phyloP scores from a whole-genome alignment of 2,888 invertebrate species.

The Carcina quercana region DNA sequence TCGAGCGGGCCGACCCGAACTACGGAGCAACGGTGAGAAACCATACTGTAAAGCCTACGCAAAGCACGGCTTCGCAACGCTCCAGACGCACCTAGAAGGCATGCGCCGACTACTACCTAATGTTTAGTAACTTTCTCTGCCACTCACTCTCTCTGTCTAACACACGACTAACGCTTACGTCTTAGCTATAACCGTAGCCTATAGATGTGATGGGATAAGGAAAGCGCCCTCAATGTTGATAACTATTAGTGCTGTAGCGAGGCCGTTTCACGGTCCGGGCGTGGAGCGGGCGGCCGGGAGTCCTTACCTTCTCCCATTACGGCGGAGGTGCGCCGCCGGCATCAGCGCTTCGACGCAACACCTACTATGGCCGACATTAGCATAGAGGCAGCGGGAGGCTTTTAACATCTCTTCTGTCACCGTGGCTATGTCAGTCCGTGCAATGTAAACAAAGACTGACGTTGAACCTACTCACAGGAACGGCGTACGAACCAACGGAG shows the following conservation, averaged over 20 bases:
- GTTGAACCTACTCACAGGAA: constrained; percentile 41
- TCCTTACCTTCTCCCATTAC: constrained; percentile 75
- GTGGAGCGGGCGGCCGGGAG: constrained; percentile 72
- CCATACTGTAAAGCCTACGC: constrained; percentile 66
- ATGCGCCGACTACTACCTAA: constrained; percentile 46
- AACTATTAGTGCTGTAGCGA: constrained; percentile 48
- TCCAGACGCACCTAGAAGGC: constrained; percentile 63
- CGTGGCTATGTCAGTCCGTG: constrained; percentile 41
- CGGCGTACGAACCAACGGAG: constrained; percentile 72
- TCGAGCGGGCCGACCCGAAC: constrained; percentile 56
- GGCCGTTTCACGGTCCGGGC: constrained; percentile 34
- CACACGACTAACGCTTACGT: constrained; percentile 60
- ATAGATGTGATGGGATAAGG: constrained; percentile 82
- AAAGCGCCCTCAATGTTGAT: constrained; percentile 79
- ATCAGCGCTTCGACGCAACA: constrained; percentile 61
- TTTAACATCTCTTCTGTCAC: constrained; percentile 66
- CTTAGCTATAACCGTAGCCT: constrained; percentile 59
- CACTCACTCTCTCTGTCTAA: constrained; percentile 59
- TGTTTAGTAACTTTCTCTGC: constrained; percentile 61
- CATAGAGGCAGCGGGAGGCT: constrained; percentile 56
- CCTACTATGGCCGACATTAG: constrained; percentile 56
- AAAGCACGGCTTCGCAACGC: constrained; percentile 68
- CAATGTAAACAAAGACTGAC: constrained; percentile 29
- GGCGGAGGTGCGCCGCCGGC: constrained; percentile 73
- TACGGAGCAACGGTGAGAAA: constrained; percentile 70